Evolutionary conservation across 2,797 vertebrate genomes (phyloP).

Genomic region (Zalophus californianus): DNA sequence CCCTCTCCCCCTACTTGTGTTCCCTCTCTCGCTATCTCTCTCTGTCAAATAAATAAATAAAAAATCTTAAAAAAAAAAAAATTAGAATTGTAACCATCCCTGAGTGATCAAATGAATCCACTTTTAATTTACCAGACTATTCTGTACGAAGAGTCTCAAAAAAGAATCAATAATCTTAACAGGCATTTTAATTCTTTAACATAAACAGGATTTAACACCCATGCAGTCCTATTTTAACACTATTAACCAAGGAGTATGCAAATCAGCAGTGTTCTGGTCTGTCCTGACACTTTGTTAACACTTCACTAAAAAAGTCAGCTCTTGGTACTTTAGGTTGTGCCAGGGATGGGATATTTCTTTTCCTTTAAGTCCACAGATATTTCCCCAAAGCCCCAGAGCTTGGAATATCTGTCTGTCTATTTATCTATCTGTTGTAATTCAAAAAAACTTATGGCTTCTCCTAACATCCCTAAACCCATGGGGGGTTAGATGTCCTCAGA

Average conservation of each 20-base stretch:
- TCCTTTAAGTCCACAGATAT: slow-evolving; percentile 37
- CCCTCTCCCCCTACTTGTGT: too few relatives aligned
- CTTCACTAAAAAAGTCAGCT: slow-evolving; percentile 25
- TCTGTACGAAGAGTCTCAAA: neutral
- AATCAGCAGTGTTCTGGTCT: neutral
- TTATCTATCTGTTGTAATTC: neutral
- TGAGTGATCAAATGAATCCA: slow-evolving; percentile 31
- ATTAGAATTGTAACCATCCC: neutral
- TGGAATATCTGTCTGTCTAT: slow-evolving; percentile 19
- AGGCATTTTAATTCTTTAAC: slow-evolving; percentile 9
- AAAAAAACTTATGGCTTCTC: neutral
- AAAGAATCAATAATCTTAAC: slow-evolving; percentile 47
- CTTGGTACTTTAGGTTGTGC: neutral
- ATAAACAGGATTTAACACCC: slow-evolving; percentile 31
- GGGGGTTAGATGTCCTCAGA: neutral
- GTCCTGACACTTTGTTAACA: neutral
- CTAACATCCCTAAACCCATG: neutral
- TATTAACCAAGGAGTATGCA: neutral
- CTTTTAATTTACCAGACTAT: slow-evolving; percentile 46
- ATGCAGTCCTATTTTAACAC: neutral
- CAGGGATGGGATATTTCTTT: slow-evolving; percentile 52
- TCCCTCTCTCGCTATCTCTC: too few relatives aligned
- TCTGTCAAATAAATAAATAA: too few relatives aligned
- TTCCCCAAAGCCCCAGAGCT: neutral
- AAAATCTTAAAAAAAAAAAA: neutral